Base-by-base conservation (phyloP, 2,113 vertebrate species). In the Polypterus bichir region DNA sequence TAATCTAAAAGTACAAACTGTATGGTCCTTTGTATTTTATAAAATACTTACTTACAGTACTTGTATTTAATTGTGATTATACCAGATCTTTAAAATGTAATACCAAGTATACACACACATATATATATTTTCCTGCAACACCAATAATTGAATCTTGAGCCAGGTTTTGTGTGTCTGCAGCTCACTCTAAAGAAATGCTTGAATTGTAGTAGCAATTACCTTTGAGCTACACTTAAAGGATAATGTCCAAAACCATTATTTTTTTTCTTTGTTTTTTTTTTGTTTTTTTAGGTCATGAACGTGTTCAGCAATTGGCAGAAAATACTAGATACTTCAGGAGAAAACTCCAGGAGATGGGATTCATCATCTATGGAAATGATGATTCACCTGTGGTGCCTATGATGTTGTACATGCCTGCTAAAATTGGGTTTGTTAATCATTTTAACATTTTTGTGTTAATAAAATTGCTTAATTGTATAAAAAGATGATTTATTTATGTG, bases 391-490 rank as follows among this genome's bases (percentile, higher is more conserved):
- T 97, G 48, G 88, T 97, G 54, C 95, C 95, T 69, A 72, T 98
- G 73, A 97, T 98, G 95, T 83, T 98, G 44, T 98, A 98, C 71
- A 97, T 98, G 94, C 94, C 93, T 7, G 94, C 93, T 71, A 98
- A 98, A 79, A 93, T 97, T 51, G 93, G 93, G 95, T 97, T 72
- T 0, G 74, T 74, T 67, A 62, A 9, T 55, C 48, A 48, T 47
- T 51, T n/a, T 58, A 9, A 46, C 46, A 27, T 27, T n/a, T 58
- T 49, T 9, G 49, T 5, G n/a, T 64, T 64, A 51, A 57, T 10
- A 27, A 27, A 27, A 27, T 27, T 27, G 27, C 27, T 27, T 27
- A 27, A 27, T 27, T 11, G 5, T 11, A 54, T 10, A 3, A 5
- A 9, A 54, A 54, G 53, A 4, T 9, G 11, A 54, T 6, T 54